phyloP scores from a whole-genome alignment of 2,888 invertebrate species.

The Oeneis ivallda region DNA sequence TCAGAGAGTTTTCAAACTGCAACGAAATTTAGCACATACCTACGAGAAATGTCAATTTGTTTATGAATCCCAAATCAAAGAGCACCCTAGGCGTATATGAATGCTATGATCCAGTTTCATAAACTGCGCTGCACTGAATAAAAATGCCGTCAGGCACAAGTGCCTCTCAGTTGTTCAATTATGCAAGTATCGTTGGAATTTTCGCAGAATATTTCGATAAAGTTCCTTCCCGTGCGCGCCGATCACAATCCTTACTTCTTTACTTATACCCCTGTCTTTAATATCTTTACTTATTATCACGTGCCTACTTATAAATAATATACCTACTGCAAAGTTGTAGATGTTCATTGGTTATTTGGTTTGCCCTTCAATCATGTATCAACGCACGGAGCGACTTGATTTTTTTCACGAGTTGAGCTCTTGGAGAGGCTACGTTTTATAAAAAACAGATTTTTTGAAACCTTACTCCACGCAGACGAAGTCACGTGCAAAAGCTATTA shows the following conservation, averaged over 20 bases:
- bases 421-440: too few relatives aligned
- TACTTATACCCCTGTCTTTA: too few relatives aligned
- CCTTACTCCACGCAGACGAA: too few relatives aligned
- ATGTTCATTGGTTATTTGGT: too few relatives aligned
- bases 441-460: too few relatives aligned
- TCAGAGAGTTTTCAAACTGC: not conserved
- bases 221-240: not conserved
- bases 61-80: slow-evolving; percentile 3
- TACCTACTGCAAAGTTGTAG: too few relatives aligned
- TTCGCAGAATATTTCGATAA: slow-evolving; percentile 32
- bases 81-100: not conserved
- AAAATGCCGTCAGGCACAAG: slow-evolving; percentile 18
- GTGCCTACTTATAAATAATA: too few relatives aligned
- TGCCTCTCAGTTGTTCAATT: slow-evolving; percentile 26
- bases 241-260: not conserved
- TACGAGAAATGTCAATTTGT: not conserved
- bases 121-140: slow-evolving; percentile 9
- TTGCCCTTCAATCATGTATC: too few relatives aligned
- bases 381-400: too few relatives aligned
- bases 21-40: not conserved
- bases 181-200: slow-evolving; percentile 26
- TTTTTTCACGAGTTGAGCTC: too few relatives aligned
- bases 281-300: too few relatives aligned
- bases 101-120: slow-evolving; percentile 9
- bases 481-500: too few relatives aligned